Evolutionary conservation across 2,113 vertebrate species (phyloP).

Genomic region (Thunnus thynnus): DNA sequence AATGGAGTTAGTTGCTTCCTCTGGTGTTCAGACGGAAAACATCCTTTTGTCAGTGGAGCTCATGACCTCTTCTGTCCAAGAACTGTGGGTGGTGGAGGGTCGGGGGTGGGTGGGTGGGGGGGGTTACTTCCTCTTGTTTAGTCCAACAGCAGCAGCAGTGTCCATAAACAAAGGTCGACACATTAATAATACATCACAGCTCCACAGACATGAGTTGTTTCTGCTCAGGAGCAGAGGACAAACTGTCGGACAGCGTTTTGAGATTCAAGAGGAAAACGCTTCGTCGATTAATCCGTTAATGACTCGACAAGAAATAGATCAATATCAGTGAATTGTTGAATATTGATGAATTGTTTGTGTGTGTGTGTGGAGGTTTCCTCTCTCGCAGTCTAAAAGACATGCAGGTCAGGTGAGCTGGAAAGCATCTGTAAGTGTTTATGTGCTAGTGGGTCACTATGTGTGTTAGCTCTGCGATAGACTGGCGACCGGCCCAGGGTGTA

Average conservation of each 20-base stretch:
- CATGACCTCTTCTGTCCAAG: constrained; percentile 22
- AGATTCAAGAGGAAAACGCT: neutral
- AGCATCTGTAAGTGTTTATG: neutral
- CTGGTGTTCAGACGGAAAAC: constrained; percentile 29
- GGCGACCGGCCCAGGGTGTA: neutral
- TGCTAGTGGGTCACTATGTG: neutral
- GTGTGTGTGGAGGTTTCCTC: neutral
- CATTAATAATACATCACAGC: constrained; percentile 26
- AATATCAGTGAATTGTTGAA: neutral
- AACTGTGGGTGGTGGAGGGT: neutral
- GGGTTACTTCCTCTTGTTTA: constrained; percentile 41
- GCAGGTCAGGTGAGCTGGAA: neutral
- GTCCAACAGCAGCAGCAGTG: neutral
- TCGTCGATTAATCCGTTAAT: neutral
- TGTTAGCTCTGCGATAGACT: no score
- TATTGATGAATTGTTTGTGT: neutral
- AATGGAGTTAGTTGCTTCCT: neutral
- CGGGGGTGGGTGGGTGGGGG: no score
- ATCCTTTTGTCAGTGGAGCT: constrained; percentile 18
- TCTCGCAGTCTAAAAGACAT: neutral
- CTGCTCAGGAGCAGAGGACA: neutral
- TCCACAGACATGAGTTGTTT: neutral
- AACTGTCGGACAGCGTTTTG: neutral
- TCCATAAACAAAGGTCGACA: constrained; percentile 37
- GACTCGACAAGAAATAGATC: constrained; percentile 3